Evolutionary conservation across 2,888 invertebrate species (phyloP).

Genomic region (Idaea straminata): DNA sequence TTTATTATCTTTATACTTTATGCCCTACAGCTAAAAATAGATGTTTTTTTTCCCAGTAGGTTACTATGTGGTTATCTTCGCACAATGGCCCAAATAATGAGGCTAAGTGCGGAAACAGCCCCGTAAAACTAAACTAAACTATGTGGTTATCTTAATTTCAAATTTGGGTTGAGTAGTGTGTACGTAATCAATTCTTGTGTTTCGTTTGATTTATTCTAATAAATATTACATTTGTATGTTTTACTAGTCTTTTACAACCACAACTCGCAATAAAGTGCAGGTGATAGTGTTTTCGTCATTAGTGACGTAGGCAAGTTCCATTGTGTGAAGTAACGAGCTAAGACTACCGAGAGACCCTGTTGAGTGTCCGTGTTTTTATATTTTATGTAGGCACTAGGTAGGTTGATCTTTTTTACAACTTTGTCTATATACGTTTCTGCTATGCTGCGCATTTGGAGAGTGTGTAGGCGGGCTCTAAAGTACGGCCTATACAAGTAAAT

Average conservation of each 20-base stretch:
- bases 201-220: too few relatives aligned
- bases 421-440: neutral
- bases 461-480: neutral
- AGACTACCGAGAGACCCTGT: neutral
- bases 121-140: too few relatives aligned
- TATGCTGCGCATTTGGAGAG: neutral
- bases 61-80: too few relatives aligned
- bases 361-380: neutral
- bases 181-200: too few relatives aligned
- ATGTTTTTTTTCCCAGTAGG: too few relatives aligned
- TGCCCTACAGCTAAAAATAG: too few relatives aligned
- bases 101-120: too few relatives aligned
- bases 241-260: neutral
- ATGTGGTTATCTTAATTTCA: too few relatives aligned
- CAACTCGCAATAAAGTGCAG: neutral
- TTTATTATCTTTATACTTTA: too few relatives aligned
- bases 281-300: neutral
- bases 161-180: too few relatives aligned
- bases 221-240: too few relatives aligned
- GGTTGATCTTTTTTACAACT: neutral
- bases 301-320: slow-evolving; percentile 4
- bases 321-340: slow-evolving; percentile 4
- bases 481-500: neutral
- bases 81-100: too few relatives aligned
- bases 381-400: neutral